These are phyloP conservation scores for Camptogramma bilineatum DNA, from an alignment of 2,888 invertebrate species.

Conservation along the genomic window DNA sequence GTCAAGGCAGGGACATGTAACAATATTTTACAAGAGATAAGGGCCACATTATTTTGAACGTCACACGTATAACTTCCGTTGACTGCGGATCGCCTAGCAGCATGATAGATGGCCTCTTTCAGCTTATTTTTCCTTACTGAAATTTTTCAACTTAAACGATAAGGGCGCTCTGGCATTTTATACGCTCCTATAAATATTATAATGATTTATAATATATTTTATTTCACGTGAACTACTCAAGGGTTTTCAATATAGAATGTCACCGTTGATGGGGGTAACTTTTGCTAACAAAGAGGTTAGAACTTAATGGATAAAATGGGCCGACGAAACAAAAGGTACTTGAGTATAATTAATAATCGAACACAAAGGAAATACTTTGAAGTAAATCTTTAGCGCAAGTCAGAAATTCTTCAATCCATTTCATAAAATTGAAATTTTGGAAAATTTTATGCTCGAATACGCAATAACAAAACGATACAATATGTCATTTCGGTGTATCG, in stretches of 20 bases:
- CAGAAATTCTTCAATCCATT: conserved; percentile 41
- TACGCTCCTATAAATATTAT: conserved; percentile 63
- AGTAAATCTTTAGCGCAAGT: conserved; percentile 51
- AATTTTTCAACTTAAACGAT: conserved; percentile 79
- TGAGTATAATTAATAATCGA: conserved; percentile 72
- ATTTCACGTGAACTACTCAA: conserved; percentile 54
- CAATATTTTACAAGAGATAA: conserved; percentile 52
- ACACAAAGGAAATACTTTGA: conserved; percentile 64
- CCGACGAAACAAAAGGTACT: conserved; percentile 64
- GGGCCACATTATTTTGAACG: conserved; percentile 67
- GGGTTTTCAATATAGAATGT: conserved; percentile 56
- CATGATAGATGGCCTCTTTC: conserved; percentile 72
- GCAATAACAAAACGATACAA: conserved; percentile 52
- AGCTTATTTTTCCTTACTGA: conserved; percentile 69
- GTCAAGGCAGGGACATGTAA: conserved; percentile 14
- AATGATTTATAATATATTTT: conserved; percentile 69
- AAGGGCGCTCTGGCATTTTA: conserved; percentile 66
- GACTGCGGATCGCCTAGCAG: conserved; percentile 59
- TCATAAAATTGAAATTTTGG: conserved; percentile 20
- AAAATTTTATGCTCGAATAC: conserved; percentile 12
- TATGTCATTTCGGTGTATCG: conserved; percentile 54
- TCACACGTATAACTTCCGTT: conserved; percentile 67
- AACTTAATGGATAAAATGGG: conserved; percentile 60
- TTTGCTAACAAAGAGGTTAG: conserved; percentile 53
- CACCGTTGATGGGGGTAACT: conserved; percentile 50